Evolutionary conservation across 1,140 invertebrate species (phyloP), one percentile per base, ranked within the genome.

Genomic region (Chlorops oryzae): DNA sequence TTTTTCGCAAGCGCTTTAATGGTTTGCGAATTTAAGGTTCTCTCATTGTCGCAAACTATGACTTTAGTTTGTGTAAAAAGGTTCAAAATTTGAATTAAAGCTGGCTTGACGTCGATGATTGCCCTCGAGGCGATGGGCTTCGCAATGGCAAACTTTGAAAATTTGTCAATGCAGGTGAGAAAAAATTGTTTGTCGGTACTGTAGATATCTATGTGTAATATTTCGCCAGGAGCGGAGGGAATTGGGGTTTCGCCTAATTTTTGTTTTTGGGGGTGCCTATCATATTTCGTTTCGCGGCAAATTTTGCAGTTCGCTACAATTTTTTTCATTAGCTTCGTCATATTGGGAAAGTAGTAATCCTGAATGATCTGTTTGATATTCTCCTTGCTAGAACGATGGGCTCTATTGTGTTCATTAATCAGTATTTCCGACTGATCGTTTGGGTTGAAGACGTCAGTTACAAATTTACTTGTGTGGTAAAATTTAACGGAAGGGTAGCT

Each of bases 291-390:
- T 10, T 15, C 9, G 9, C 28, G 9, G 9, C 28, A 15, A n/a
- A 51, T 45, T 42, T 39, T 51, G 20, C 48, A 57, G 10, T 57
- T 60, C 9, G 24, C 23, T 0, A 50, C 50, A 1, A 52, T 27
- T 24, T 61, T 40, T 9, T 32, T 55, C 9, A 42, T 47, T 7
- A 54, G 10, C 12, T 39, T 43, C 0, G 43, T 43, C 43, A 55
- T 59, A n/a, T 57, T 59, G 1, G 52, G 43, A 22, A 57, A 61
- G 37, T 49, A 57, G 39, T 59, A 57, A 22, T 47, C 52, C 18
- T 23, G 42, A 48, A 24, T 27, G 22, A 41, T 59, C 58, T 34
- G 54, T 32, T n/a, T 58, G 50, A 5, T 28, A 47, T 20, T 34
- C 43, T 42, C 51, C 50, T 18, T 59, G 53, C n/a, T n/a, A n/a